These are phyloP conservation scores for Leucoraja erinaceus DNA, from an alignment of 2,113 vertebrate genomes.

Conservation along the genomic window DNA sequence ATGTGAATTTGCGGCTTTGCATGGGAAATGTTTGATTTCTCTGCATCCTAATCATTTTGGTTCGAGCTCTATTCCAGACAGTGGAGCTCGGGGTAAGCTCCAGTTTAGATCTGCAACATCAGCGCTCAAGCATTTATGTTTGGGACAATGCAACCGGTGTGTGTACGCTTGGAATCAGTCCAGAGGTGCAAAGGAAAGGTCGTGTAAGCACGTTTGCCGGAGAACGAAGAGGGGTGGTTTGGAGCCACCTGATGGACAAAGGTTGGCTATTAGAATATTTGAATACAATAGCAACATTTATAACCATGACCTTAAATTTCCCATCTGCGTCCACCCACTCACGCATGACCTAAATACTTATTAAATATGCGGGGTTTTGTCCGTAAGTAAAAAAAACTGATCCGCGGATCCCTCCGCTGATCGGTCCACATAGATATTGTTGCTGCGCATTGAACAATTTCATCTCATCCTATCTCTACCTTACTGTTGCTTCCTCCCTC, in stretches of 20 bases:
- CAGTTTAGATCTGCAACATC: neutral
- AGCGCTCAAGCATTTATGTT: neutral
- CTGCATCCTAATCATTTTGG: too few species aligned
- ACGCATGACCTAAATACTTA: neutral
- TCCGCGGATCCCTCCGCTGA: too few species aligned
- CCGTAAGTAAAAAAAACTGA: neutral
- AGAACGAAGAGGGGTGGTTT: neutral
- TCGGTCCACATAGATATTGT: too few species aligned
- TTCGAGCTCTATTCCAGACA: neutral
- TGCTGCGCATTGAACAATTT: neutral
- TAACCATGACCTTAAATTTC: neutral
- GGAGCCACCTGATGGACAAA: neutral
- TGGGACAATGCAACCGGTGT: neutral
- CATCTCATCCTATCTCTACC: neutral
- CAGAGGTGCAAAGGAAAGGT: neutral
- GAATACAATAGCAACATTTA: neutral
- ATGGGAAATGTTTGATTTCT: too few species aligned
- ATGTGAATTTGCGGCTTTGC: too few species aligned
- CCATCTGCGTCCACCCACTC: neutral
- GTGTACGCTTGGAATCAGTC: neutral
- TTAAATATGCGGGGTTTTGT: neutral
- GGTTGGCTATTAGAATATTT: neutral
- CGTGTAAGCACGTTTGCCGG: neutral
- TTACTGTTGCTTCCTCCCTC: neutral
- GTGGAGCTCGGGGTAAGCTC: neutral